A percentile compares a stretch with the other conserved stretches of the same genome.
These are phyloP conservation scores for Platycnemis pennipes DNA, from an alignment of 2,888 invertebrate species.

Conservation along the genomic window DNA sequence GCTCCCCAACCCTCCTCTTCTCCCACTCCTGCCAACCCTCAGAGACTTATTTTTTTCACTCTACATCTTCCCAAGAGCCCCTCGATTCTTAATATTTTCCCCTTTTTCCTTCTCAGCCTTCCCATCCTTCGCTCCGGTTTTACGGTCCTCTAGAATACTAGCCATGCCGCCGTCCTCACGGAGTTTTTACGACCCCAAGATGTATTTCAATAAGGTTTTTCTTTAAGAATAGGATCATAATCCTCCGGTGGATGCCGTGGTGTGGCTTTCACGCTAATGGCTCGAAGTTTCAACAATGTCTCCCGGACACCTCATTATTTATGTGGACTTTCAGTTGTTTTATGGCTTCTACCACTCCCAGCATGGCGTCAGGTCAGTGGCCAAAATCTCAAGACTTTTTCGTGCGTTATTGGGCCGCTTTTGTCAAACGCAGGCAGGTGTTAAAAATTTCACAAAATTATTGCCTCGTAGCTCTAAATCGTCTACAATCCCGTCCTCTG, in stretches of 20 bases:
- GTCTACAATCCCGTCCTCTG: no score
- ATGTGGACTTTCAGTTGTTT: background rate
- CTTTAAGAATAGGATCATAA: background rate
- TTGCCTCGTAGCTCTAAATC: no score
- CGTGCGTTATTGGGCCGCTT: background rate
- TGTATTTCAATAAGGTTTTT: background rate
- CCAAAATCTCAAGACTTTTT: no score
- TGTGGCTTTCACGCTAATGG: background rate
- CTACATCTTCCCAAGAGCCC: background rate
- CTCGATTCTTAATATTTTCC: background rate
- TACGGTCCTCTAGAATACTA: background rate
- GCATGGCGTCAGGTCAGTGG: background rate
- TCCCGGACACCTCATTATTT: background rate
- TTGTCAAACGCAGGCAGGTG: no score
- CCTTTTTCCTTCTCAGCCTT: background rate
- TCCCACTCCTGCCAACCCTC: slow-evolving; percentile 3
- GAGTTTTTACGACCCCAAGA: background rate
- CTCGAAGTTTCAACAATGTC: background rate
- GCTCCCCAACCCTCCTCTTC: no score
- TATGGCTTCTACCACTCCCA: background rate
- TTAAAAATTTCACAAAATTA: no score
- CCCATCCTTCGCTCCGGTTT: background rate
- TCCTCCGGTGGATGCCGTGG: background rate
- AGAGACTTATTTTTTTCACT: background rate
- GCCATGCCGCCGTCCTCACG: background rate